phyloP scores from a whole-genome alignment of 2,113 vertebrate species.

The Chascanopsetta lugubris region DNA sequence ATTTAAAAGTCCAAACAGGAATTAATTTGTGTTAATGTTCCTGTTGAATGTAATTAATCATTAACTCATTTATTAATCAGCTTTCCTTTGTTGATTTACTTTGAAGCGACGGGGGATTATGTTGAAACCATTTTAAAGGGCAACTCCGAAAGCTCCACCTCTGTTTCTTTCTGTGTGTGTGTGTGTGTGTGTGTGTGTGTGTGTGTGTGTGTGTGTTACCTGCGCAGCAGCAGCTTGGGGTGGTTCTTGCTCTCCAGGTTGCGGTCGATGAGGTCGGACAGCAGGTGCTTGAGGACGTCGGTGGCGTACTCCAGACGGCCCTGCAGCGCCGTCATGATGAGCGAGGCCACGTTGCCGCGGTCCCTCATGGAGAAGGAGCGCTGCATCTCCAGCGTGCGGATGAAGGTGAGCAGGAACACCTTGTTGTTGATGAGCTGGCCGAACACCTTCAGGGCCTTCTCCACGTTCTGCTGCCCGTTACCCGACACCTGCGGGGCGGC shows the following conservation, averaged over 20 bases:
- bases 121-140: neutral
- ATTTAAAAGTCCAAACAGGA: conserved; percentile 3
- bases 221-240: conserved; percentile 95
- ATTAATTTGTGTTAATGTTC: neutral
- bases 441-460: conserved; percentile 97
- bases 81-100: conserved; percentile 1
- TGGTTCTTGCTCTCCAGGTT: conserved; percentile 99
- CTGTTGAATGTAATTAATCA: neutral
- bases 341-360: conserved; percentile 95
- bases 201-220: conserved; percentile 84
- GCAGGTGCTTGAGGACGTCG: conserved; percentile 95
- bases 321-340: conserved; percentile 98
- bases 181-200: too few species aligned
- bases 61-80: neutral
- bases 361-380: conserved; percentile 99
- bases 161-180: neutral
- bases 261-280: conserved; percentile 96
- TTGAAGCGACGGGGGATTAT: neutral
- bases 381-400: conserved; percentile 94
- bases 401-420: conserved; percentile 95
- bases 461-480: conserved; percentile 93
- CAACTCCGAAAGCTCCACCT: neutral
- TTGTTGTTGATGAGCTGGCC: conserved; percentile 99
- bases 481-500: conserved; percentile 87
- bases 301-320: conserved; percentile 97